These are phyloP conservation scores for Semicossyphus pulcher DNA, from an alignment of 2,113 vertebrate genomes.

Conservation along the genomic window DNA sequence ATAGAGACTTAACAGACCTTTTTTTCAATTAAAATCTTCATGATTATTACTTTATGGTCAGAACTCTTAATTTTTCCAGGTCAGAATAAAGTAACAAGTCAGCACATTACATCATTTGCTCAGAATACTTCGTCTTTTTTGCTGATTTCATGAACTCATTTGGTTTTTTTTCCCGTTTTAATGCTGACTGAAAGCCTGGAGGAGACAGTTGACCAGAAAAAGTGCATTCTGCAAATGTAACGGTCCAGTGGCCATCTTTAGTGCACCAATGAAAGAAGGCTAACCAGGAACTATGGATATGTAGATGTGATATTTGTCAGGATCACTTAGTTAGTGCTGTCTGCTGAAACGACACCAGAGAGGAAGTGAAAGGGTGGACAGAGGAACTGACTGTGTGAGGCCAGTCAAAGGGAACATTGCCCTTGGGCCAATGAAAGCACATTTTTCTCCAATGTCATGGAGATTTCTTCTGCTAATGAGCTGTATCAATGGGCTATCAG, in stretches of 20 bases:
- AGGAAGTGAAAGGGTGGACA: constrained; percentile 51
- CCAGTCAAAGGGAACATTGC: constrained; percentile 58
- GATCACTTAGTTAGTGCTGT: constrained; percentile 24
- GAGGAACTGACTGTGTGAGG: constrained; percentile 54
- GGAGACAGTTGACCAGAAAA: constrained; percentile 5
- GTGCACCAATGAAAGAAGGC: constrained; percentile 12
- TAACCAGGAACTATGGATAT: constrained; percentile 41
- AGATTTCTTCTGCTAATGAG: constrained; percentile 67
- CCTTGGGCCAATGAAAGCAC: constrained; percentile 48
- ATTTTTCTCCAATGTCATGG: constrained; percentile 68
- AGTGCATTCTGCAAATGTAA: constrained; percentile 27
- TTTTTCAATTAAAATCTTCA: too few species aligned
- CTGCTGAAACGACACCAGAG: constrained; percentile 31
- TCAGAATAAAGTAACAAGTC: not conserved
- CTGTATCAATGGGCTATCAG: constrained; percentile 41
- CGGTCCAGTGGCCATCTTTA: constrained; percentile 1
- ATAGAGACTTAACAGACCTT: too few species aligned
- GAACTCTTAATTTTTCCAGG: not conserved
- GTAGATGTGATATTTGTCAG: constrained; percentile 55
- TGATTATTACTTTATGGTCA: not conserved
- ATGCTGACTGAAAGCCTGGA: not conserved
- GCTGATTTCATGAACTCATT: not conserved
- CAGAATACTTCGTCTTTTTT: not conserved
- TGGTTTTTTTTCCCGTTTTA: not conserved
- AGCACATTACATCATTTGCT: too few species aligned